phyloP scores from a whole-genome alignment of 2,113 vertebrate species.

The Dicaeum eximium region DNA sequence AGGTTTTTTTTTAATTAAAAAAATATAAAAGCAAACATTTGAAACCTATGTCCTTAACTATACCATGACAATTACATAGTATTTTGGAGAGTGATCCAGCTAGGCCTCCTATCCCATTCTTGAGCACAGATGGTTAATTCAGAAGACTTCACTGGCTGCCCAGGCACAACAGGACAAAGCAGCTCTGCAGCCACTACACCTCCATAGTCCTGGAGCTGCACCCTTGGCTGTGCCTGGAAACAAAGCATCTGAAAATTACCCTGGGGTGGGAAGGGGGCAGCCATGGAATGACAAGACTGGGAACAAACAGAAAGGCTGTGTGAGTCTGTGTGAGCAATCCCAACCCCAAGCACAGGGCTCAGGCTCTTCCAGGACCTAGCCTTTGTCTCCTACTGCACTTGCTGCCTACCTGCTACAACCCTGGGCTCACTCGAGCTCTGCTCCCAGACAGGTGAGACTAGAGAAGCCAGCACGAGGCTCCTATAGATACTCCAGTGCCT shows the following conservation, averaged over 20 bases:
- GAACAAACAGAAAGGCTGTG: neutral
- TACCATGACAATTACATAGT: neutral
- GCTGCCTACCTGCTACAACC: neutral
- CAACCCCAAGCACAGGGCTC: fast-evolving
- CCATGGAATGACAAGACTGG: neutral
- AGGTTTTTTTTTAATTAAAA: neutral
- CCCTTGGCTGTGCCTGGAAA: neutral
- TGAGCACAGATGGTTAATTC: neutral
- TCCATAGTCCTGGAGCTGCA: neutral
- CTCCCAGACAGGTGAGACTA: neutral
- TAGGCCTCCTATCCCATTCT: neutral
- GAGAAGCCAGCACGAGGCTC: fast-evolving
- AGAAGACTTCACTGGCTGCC: neutral
- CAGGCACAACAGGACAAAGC: neutral
- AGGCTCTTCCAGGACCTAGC: neutral
- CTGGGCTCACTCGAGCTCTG: neutral
- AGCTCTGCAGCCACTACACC: neutral
- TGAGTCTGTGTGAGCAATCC: neutral
- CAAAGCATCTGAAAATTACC: neutral
- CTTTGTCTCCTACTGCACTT: neutral
- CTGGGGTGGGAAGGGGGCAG: neutral
- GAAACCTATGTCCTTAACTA: neutral
- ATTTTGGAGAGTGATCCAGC: neutral
- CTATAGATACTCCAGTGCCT: neutral
- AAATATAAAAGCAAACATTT: neutral